A percentile compares a stretch with the other conserved stretches of the same genome.
Conservation (phyloP, 2,888 invertebrate species). For the Petrophora chlorosata region DNA sequence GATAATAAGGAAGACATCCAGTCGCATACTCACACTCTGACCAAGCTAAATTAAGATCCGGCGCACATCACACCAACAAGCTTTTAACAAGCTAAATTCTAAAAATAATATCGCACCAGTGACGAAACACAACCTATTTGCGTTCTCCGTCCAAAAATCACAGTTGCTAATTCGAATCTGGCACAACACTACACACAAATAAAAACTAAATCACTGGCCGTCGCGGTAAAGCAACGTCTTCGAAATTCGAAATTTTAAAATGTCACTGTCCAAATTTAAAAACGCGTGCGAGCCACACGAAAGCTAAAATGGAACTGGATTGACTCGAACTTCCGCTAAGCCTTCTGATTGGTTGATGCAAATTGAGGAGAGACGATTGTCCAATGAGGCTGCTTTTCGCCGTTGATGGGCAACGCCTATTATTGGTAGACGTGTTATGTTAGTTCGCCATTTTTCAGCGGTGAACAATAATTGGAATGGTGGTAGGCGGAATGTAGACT, state of each 20-base stretch:
- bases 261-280: slow-evolving; percentile 48
- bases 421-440: slow-evolving; percentile 65
- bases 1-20: slow-evolving; percentile 71
- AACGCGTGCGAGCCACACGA: slow-evolving; percentile 63
- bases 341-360: slow-evolving; percentile 61
- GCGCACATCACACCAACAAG: slow-evolving; percentile 72
- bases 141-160: slow-evolving; percentile 38
- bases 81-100: slow-evolving; percentile 80
- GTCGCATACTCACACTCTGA: slow-evolving; percentile 73
- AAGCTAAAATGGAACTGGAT: slow-evolving; percentile 79
- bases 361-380: slow-evolving; percentile 48
- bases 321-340: slow-evolving; percentile 67
- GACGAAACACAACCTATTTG: slow-evolving; percentile 76
- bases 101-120: slow-evolving; percentile 74
- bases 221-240: slow-evolving; percentile 36
- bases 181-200: slow-evolving; percentile 31
- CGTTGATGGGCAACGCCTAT: slow-evolving; percentile 67
- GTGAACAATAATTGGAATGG: slow-evolving; percentile 73
- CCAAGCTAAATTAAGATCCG: slow-evolving; percentile 79
- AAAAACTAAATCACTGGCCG: slow-evolving; percentile 44
- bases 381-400: slow-evolving; percentile 57
- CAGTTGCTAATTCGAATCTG: slow-evolving; percentile 24
- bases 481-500: slow-evolving; percentile 69
- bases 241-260: slow-evolving; percentile 48
- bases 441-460: slow-evolving; percentile 79